Conservation (phyloP, 2,888 invertebrate species). For the Drosophila atripex region DNA sequence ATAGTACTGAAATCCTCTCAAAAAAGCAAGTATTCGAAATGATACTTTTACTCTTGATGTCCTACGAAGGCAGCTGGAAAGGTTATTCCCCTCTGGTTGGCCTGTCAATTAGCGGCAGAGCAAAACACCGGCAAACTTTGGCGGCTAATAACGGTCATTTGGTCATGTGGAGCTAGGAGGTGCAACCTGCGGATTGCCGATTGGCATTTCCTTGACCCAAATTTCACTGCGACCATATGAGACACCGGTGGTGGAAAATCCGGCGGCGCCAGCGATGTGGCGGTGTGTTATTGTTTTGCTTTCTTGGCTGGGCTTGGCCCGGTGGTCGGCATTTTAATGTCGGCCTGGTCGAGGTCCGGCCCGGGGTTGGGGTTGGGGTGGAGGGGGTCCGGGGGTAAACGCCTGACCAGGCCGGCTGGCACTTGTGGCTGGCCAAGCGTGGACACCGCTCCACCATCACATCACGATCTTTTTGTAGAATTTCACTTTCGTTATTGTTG, state of each 20-base stretch:
- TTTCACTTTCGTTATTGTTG: slow-evolving; percentile 75
- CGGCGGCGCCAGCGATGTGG: slow-evolving; percentile 16
- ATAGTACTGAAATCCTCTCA: neutral
- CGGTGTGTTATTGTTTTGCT: slow-evolving; percentile 40
- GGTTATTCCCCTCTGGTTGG: slow-evolving; percentile 29
- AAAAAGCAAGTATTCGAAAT: neutral
- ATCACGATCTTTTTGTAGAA: slow-evolving; percentile 70
- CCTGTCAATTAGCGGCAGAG: slow-evolving; percentile 40
- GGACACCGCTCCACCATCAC: slow-evolving; percentile 50
- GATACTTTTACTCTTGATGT: neutral
- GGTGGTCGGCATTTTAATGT: slow-evolving; percentile 43
- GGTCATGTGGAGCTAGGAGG: slow-evolving; percentile 11
- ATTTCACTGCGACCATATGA: slow-evolving; percentile 65
- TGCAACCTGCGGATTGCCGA: slow-evolving; percentile 66
- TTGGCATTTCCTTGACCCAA: slow-evolving; percentile 76
- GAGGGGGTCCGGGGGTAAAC: slow-evolving; percentile 51
- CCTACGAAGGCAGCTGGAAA: slow-evolving; percentile 11
- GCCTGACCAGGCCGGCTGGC: slow-evolving; percentile 52
- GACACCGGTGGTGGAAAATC: slow-evolving; percentile 34
- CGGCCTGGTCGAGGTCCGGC: slow-evolving; percentile 9
- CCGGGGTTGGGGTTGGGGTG: neutral
- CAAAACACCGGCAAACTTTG: slow-evolving; percentile 27
- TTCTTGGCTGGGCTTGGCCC: slow-evolving; percentile 38
- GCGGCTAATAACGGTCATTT: slow-evolving; percentile 38
- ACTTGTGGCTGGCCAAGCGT: slow-evolving; percentile 69